Base-by-base conservation (phyloP, 2,888 invertebrate species). In the Eupithecia insigniata region DNA sequence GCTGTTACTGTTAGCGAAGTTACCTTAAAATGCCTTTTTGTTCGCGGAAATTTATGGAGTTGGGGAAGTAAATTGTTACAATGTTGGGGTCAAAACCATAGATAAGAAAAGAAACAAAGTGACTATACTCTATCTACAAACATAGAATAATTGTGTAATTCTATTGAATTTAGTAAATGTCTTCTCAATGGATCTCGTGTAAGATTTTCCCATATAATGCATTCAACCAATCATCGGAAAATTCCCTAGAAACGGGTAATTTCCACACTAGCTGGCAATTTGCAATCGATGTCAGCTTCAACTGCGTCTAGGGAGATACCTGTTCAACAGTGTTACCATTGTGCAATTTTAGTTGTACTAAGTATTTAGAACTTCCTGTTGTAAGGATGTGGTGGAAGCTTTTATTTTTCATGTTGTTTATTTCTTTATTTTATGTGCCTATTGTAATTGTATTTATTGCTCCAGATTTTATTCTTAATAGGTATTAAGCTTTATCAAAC, bases 231-330 rank as follows among this genome's bases (percentile, higher is more conserved):
- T 73, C 61, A 65, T n/a, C 67, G 43, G 22, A 18, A 18, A 71
- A 64, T 69, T 71, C 69, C 69, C 71, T 2, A 14, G 74, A 51
- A 67, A 51, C 67, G 66, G 67, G 46, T 69, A 69, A 74, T 74
- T 74, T 71, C 43, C 66, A 68, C 73, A 62, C 67, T 55, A 51
- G 66, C 60, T 70, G 22, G 71, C 67, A 58, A 67, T 66, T 71
- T 69, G 34, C 69, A 74, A 74, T 74, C 74, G 74, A 74, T 74
- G 71, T 74, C 74, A 72, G 36, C 67, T 67, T 70, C 69, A 71
- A 61, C 65, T 39, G 74, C 39, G 61, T 36, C 69, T n/a, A 30
- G 74, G 74, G 74, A 73, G 64, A 46, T 69, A 71, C 74, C 69
- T 74, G 71, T 51, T 65, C 65, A 36, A 28, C 60, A 62, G 32